A percentile compares a stretch with the other conserved stretches of the same genome.
Conservation (phyloP, 2,888 invertebrate genomes). For the Hirtodrosophila trivittata region DNA sequence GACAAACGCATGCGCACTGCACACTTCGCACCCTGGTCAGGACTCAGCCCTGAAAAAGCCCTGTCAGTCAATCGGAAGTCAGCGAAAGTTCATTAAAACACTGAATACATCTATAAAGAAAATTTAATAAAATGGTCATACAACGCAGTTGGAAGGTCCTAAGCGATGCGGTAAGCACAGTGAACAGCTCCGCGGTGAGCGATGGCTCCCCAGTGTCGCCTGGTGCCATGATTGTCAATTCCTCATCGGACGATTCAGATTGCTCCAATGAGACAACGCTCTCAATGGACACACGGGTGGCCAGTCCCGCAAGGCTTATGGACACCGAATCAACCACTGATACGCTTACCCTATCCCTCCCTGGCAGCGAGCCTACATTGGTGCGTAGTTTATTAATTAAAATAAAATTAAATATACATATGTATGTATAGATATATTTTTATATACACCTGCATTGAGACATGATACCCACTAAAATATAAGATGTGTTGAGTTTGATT, state of each 20-base stretch:
- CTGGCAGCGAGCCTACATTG: slow-evolving; percentile 45
- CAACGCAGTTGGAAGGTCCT: slow-evolving; percentile 83
- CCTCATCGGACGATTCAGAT: slow-evolving; percentile 83
- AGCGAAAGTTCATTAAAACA: slow-evolving; percentile 25
- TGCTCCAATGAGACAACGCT: slow-evolving; percentile 83
- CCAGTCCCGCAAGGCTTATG: slow-evolving; percentile 59
- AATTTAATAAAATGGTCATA: slow-evolving; percentile 79
- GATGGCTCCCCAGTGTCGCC: slow-evolving; percentile 70
- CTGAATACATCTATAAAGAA: neutral
- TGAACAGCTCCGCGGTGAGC: slow-evolving; percentile 27
- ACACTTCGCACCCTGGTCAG: slow-evolving; percentile 43
- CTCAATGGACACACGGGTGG: slow-evolving; percentile 80
- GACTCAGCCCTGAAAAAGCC: slow-evolving; percentile 38
- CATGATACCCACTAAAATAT: too few species aligned
- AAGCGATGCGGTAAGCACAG: slow-evolving; percentile 73
- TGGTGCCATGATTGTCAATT: slow-evolving; percentile 66
- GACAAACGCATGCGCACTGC: slow-evolving; percentile 44
- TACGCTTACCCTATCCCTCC: slow-evolving; percentile 17
- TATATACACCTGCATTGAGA: too few species aligned
- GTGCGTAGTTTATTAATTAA: slow-evolving; percentile 31
- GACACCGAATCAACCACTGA: slow-evolving; percentile 37
- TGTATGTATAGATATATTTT: too few species aligned
- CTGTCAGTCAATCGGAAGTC: slow-evolving; percentile 20
- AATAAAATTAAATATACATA: too few species aligned
- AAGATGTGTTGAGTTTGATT: too few species aligned